These are phyloP conservation scores for Bombyx huttoni DNA, from an alignment of 2,888 invertebrate species.

Conservation along the genomic window DNA sequence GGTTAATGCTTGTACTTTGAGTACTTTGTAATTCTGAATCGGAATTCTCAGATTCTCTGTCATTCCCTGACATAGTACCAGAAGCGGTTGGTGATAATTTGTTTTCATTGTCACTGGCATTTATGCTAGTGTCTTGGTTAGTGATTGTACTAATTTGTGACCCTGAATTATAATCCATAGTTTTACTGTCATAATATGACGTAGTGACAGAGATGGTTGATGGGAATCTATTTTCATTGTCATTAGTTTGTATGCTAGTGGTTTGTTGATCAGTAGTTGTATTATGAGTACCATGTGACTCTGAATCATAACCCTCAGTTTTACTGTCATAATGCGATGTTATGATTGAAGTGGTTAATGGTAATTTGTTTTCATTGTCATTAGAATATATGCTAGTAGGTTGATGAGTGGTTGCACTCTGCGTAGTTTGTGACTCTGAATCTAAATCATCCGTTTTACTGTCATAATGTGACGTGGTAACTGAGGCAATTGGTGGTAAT, in stretches of 20 bases:
- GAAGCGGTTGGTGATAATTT: neutral
- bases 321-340: neutral
- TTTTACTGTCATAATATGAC: neutral
- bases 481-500: too few species aligned
- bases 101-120: neutral
- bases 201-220: too few species aligned
- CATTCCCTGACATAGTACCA: neutral
- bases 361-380: neutral
- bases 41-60: neutral
- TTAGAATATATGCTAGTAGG: too few species aligned
- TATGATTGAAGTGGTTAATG: neutral
- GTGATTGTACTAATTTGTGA: neutral
- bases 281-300: too few species aligned
- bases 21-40: neutral
- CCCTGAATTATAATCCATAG: neutral
- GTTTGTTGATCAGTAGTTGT: neutral
- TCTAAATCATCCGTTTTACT: too few species aligned
- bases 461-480: too few species aligned
- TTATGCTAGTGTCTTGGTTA: neutral
- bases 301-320: neutral
- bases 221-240: too few species aligned
- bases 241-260: too few species aligned
- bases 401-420: too few species aligned
- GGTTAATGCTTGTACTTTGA: neutral
- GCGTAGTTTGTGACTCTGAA: too few species aligned